Evolutionary conservation across 2,888 invertebrate genomes (phyloP).

Genomic region (Cetonia aurata): DNA sequence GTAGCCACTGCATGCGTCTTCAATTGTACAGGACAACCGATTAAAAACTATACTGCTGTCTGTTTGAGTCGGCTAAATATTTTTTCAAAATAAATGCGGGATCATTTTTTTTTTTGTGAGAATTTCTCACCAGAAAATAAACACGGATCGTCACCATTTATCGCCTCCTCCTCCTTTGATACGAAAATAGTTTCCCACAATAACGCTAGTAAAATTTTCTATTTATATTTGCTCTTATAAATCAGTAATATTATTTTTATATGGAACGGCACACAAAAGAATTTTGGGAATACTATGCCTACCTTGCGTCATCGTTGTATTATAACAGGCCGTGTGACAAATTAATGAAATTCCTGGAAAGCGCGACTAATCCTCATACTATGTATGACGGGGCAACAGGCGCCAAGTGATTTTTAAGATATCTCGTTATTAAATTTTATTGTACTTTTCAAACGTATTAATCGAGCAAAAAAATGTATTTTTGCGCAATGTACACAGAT

Average conservation of each 20-base stretch:
- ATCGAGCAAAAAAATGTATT: no score
- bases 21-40: slow-evolving; percentile 45
- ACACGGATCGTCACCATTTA: not conserved
- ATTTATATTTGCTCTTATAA: slow-evolving; percentile 41
- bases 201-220: slow-evolving; percentile 24
- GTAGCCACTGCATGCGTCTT: slow-evolving; percentile 50
- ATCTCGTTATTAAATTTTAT: no score
- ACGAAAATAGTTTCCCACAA: slow-evolving; percentile 37
- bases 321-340: slow-evolving; percentile 21
- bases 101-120: slow-evolving; percentile 24
- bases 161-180: slow-evolving; percentile 10
- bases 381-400: slow-evolving; percentile 29
- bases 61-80: slow-evolving; percentile 40
- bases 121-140: not conserved
- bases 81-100: slow-evolving; percentile 33
- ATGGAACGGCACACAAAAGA: slow-evolving; percentile 27
- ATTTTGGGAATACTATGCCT: slow-evolving; percentile 20
- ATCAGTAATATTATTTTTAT: slow-evolving; percentile 41
- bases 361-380: slow-evolving; percentile 27
- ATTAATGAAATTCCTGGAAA: slow-evolving; percentile 33
- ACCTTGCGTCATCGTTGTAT: slow-evolving; percentile 32
- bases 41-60: slow-evolving; percentile 44
- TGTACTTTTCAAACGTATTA: no score
- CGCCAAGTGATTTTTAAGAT: slow-evolving; percentile 30
- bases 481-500: no score